Base-by-base conservation (phyloP, 1,140 invertebrate genomes). In the Littorina saxatilis region DNA sequence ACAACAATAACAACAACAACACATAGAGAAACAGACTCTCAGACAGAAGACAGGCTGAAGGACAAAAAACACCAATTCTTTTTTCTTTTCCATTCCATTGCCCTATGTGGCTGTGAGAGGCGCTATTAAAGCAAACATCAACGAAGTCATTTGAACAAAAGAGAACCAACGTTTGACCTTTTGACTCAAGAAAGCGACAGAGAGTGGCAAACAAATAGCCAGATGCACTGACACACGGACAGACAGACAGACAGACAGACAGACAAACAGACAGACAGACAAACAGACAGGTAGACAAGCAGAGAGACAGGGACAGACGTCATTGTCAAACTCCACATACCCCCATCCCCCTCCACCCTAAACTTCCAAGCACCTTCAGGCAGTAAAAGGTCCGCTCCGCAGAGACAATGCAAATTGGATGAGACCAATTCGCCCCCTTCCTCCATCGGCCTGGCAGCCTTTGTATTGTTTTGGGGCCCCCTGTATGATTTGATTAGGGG, bases 381-480 rank as follows among this genome's bases (percentile, higher is more conserved):
- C 61, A 35, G 61, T n/a, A 27, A 7, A 35, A 27, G 29, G 61
- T 9, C 15, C 9, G 9, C 13, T 27, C 61, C 27, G 4, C 7
- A 52, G 73, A 52, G 73, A 75, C 73, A 75, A 75, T 75, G 73
- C 73, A 75, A 75, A 75, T 75, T n/a, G 52, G 73, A 27, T 17
- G 27, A 27, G 73, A 40, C 43, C 73, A 75, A 75, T 75, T 75
- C 35, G 39, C 50, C 27, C n/a, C 17, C 2, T n/a, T 13, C 15
- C 29, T 47, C 73, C 73, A 27, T 75, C 43, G 39, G 37, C 43
- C 37, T 76, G 50, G 74, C 74, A 55, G 32, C 47, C 29, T n/a
- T n/a, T 50, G 74, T 55, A 23, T 76, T 78, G 76, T 78, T 78
- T 78, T 50, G 35, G 20, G 55, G 17, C 35, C 76, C 76, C 23